phyloP scores from a whole-genome alignment of 2,888 invertebrate species.

The Cataglyphis livida region DNA sequence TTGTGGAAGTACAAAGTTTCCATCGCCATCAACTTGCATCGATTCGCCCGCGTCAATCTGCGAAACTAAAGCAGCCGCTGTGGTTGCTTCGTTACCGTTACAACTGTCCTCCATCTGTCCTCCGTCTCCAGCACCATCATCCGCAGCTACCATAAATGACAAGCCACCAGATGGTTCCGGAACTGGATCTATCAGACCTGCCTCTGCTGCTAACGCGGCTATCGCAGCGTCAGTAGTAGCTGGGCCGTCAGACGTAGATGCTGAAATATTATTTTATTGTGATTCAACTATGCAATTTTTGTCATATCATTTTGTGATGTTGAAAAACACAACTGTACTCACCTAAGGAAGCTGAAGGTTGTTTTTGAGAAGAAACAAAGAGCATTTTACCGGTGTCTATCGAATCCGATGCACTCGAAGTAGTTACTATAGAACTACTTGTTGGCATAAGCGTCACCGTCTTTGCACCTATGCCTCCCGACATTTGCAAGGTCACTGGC shows the following conservation, averaged over 20 bases:
- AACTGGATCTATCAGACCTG: slow-evolving; percentile 87
- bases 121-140: slow-evolving; percentile 73
- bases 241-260: slow-evolving; percentile 87
- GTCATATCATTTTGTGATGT: background rate
- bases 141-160: slow-evolving; percentile 83
- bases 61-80: slow-evolving; percentile 78
- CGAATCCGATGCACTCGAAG: slow-evolving; percentile 78
- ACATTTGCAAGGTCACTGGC: slow-evolving; percentile 91
- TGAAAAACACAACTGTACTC: slow-evolving; percentile 34
- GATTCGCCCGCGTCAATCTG: slow-evolving; percentile 80
- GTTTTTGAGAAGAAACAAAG: slow-evolving; percentile 86
- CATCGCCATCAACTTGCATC: slow-evolving; percentile 84
- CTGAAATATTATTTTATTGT: slow-evolving; percentile 75
- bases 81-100: slow-evolving; percentile 82
- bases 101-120: slow-evolving; percentile 82
- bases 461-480: slow-evolving; percentile 87
- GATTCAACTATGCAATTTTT: background rate
- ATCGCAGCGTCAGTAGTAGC: slow-evolving; percentile 89
- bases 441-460: slow-evolving; percentile 88
- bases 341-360: slow-evolving; percentile 87
- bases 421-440: slow-evolving; percentile 82
- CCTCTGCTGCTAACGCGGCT: slow-evolving; percentile 88
- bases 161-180: slow-evolving; percentile 83
- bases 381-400: slow-evolving; percentile 83
- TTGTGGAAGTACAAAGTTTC: slow-evolving; percentile 84